These are phyloP conservation scores for Calameuta idolon DNA, from an alignment of 2,888 invertebrate genomes.

Conservation along the genomic window DNA sequence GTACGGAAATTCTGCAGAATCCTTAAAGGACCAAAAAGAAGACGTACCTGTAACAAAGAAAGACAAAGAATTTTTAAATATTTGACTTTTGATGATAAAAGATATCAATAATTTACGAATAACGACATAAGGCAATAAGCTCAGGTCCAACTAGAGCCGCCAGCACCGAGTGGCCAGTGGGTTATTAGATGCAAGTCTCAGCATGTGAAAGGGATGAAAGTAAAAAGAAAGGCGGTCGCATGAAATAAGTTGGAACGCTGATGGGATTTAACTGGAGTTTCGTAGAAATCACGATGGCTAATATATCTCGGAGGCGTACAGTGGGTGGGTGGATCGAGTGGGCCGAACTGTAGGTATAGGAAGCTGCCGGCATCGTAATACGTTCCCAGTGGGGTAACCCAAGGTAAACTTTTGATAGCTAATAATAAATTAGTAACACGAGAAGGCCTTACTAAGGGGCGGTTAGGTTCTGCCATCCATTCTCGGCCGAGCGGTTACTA, in stretches of 20 bases:
- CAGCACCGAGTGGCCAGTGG: neutral
- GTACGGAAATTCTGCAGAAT: neutral
- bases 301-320: conserved; percentile 10
- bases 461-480: conserved; percentile 49
- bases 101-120: neutral
- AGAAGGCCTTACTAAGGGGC: conserved; percentile 54
- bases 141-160: neutral
- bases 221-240: neutral
- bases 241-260: neutral
- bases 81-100: neutral
- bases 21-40: neutral
- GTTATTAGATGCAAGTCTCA: neutral
- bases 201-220: neutral
- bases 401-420: conserved; percentile 52
- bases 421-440: conserved; percentile 65
- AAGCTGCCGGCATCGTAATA: conserved; percentile 3
- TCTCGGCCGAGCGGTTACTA: conserved; percentile 33
- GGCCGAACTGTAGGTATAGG: neutral
- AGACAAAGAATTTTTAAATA: neutral
- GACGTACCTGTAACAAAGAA: neutral
- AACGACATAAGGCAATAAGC: too few relatives aligned
- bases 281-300: conserved; percentile 19
- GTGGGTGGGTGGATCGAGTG: neutral
- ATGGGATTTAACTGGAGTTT: conserved; percentile 8
- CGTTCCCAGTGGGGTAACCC: conserved; percentile 32